Percentiles rank a stretch among this genome's conserved stretches.
Conservation (phyloP, 1,140 invertebrate species). For the Eulimnadia texana region DNA sequence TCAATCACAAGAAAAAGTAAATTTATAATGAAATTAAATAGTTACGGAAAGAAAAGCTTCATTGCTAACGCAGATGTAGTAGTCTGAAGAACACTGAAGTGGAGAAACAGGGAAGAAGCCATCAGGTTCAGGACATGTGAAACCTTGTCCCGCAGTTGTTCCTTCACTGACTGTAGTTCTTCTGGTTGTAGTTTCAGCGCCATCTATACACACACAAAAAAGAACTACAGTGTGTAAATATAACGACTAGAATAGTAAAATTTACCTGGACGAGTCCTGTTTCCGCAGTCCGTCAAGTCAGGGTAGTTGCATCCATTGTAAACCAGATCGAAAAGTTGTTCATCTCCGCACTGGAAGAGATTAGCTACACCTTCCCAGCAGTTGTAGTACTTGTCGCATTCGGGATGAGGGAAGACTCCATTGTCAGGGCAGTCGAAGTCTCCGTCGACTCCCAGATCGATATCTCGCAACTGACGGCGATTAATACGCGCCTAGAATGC, state of each 20-base stretch:
- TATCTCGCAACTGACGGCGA: too few species aligned
- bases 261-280: background rate
- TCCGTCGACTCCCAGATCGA: constrained; percentile 5
- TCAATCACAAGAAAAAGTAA: background rate
- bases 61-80: constrained; percentile 4
- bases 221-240: background rate
- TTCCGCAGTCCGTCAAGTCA: constrained; percentile 17
- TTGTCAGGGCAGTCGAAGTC: constrained; percentile 6
- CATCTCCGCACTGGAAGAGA: constrained; percentile 15
- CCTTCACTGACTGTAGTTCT: background rate
- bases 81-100: background rate
- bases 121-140: constrained; percentile 9
- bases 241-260: background rate
- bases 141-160: background rate
- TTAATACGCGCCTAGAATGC: too few species aligned
- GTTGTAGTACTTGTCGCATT: constrained; percentile 11
- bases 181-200: background rate
- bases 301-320: constrained; percentile 20
- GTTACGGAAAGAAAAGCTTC: constrained; percentile 3
- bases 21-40: background rate
- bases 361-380: constrained; percentile 7
- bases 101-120: constrained; percentile 4
- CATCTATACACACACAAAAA: background rate
- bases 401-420: constrained; percentile 7
- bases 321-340: constrained; percentile 17